Conservation (phyloP, 2,113 vertebrate genomes). For the Kryptolebias marmoratus region DNA sequence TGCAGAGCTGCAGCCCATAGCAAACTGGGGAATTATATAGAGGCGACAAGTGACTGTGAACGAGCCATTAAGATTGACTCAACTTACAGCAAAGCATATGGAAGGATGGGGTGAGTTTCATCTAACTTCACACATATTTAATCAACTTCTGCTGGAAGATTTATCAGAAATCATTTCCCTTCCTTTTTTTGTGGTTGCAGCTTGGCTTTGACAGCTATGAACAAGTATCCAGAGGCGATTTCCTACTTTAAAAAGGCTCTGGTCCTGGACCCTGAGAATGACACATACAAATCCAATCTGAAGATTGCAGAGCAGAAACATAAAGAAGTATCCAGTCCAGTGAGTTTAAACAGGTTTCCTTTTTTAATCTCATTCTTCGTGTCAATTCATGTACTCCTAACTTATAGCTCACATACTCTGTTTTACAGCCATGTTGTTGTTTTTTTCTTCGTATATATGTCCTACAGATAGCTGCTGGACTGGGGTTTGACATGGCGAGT, state of each 20-base stretch:
- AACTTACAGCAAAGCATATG: slow-evolving; percentile 97
- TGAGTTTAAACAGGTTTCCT: slow-evolving; percentile 75
- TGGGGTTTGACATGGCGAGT: slow-evolving; percentile 98
- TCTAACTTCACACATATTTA: not conserved
- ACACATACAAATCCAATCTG: slow-evolving; percentile 96
- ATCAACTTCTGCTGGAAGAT: not conserved
- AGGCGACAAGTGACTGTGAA: slow-evolving; percentile 93
- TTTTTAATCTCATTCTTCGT: not conserved
- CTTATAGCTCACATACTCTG: not conserved
- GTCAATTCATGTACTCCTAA: not conserved
- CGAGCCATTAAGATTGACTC: slow-evolving; percentile 94
- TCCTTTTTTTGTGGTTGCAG: slow-evolving; percentile 73
- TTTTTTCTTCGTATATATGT: not conserved
- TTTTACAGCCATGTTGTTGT: not conserved
- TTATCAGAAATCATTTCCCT: not conserved
- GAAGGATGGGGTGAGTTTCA: slow-evolving; percentile 94
- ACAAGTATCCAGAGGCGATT: slow-evolving; percentile 94
- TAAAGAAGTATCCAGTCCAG: slow-evolving; percentile 90
- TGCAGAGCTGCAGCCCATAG: slow-evolving; percentile 95
- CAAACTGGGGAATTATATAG: slow-evolving; percentile 91
- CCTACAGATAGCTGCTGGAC: slow-evolving; percentile 88
- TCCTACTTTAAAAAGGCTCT: slow-evolving; percentile 95
- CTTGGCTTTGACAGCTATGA: slow-evolving; percentile 92
- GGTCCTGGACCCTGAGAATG: slow-evolving; percentile 95
- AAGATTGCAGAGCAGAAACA: slow-evolving; percentile 97